Percentiles rank a stretch among this genome's conserved stretches.
Evolutionary conservation across 2,797 vertebrate genomes (phyloP).

Genomic region (Valencia hispanica): DNA sequence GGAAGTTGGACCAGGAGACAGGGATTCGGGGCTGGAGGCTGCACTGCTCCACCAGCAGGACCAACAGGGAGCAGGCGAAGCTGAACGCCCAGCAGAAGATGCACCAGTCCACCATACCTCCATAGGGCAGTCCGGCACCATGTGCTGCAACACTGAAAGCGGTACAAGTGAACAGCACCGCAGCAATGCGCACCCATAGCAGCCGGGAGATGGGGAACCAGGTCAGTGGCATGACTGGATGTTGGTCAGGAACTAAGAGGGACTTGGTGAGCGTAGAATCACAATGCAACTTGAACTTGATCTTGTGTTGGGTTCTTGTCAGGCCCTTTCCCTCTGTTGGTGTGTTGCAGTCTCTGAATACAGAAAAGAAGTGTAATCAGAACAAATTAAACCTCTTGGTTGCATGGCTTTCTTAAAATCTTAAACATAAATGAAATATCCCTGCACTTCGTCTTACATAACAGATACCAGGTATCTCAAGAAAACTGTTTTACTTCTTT

Average conservation of each 20-base stretch:
- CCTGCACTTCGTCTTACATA: background rate
- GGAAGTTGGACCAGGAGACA: constrained; percentile 91
- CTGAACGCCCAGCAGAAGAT: constrained; percentile 92
- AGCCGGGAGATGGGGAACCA: constrained; percentile 74
- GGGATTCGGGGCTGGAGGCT: constrained; percentile 81
- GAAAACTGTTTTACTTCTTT: background rate
- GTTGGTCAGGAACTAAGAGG: background rate
- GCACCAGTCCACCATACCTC: constrained; percentile 80
- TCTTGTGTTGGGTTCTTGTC: constrained; percentile 11
- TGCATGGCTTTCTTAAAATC: background rate
- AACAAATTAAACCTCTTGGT: background rate
- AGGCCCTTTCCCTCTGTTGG: constrained; percentile 11
- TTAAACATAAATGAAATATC: background rate
- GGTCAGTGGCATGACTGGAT: constrained; percentile 75
- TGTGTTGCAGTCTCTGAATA: constrained; percentile 42
- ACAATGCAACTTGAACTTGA: background rate
- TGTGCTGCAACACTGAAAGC: constrained; percentile 84
- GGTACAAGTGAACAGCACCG: constrained; percentile 83
- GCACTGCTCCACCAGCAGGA: constrained; percentile 83
- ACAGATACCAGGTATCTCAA: background rate
- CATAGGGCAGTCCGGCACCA: accelerated
- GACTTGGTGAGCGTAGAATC: background rate
- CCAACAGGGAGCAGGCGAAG: constrained; percentile 84
- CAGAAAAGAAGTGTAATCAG: constrained; percentile 1
- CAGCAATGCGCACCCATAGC: constrained; percentile 81